Evolutionary conservation across 2,113 vertebrate species (phyloP).

Genomic region (Amblyopsis rosae): DNA sequence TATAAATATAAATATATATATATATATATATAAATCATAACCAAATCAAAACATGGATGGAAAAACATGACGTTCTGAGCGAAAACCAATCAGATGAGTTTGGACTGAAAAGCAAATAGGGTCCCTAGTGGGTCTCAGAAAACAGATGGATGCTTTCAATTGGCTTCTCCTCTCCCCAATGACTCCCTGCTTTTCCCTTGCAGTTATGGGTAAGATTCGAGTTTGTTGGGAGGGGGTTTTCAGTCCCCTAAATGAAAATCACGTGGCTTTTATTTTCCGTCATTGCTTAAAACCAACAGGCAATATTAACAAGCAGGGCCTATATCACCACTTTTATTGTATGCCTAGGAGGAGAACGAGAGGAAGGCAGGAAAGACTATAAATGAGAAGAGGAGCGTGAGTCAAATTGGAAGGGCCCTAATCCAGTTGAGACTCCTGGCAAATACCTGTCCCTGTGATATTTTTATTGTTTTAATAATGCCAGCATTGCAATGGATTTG

Average conservation of each 20-base stretch:
- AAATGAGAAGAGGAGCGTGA: slow-evolving; percentile 19
- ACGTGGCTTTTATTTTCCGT: slow-evolving; percentile 39
- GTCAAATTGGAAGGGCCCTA: slow-evolving; percentile 36
- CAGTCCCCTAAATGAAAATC: slow-evolving; percentile 20
- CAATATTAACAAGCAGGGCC: slow-evolving; percentile 56
- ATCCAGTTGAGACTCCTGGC: slow-evolving; percentile 65
- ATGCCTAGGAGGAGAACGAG: slow-evolving; percentile 32
- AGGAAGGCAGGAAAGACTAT: not conserved
- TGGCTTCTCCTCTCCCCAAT: slow-evolving; percentile 29
- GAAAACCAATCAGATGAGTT: not conserved
- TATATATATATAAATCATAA: not conserved
- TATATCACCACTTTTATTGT: slow-evolving; percentile 65
- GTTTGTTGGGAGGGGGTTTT: not conserved
- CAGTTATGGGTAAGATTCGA: not conserved
- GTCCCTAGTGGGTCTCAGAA: slow-evolving; percentile 2
- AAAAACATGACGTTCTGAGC: not conserved
- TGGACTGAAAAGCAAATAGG: not conserved
- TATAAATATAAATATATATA: not conserved
- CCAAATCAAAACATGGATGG: not conserved
- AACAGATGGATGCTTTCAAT: slow-evolving; percentile 37
- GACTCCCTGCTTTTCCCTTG: slow-evolving; percentile 24
- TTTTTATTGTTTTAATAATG: slow-evolving; percentile 81
- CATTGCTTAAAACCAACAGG: slow-evolving; percentile 65
- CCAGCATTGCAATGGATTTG: slow-evolving; percentile 64
- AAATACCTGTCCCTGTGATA: slow-evolving; percentile 67